Conservation (phyloP, 2,797 vertebrate species). For the Chiloscyllium punctatum region DNA sequence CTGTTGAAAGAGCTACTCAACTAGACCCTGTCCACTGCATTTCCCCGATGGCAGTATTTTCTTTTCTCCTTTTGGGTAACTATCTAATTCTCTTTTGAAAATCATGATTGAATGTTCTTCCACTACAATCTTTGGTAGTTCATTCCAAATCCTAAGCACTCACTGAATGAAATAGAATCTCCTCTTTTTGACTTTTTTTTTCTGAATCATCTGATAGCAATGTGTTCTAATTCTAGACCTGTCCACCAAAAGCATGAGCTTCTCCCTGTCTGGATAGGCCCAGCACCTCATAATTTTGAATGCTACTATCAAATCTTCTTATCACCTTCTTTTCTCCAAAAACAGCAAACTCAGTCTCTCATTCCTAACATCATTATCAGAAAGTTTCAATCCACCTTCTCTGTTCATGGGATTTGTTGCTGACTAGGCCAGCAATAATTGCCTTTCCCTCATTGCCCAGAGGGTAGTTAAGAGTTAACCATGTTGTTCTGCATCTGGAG, state of each 20-base stretch:
- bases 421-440: no score
- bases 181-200: not conserved
- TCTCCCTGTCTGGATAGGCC: no score
- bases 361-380: not conserved
- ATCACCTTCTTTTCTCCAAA: not conserved
- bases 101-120: no score
- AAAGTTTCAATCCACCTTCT: not conserved
- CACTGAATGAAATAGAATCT: not conserved
- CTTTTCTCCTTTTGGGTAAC: no score
- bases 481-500: no score
- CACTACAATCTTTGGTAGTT: not conserved
- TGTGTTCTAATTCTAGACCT: not conserved
- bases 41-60: no score
- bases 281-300: not conserved
- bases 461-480: no score
- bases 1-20: no score
- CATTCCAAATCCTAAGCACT: not conserved
- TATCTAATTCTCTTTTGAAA: no score
- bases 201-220: not conserved
- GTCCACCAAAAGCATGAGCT: not conserved
- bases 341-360: not conserved
- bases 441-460: no score
- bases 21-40: no score
- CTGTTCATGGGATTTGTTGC: not conserved
- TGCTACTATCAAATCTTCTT: not conserved